Base-by-base conservation (phyloP, 2,888 invertebrate species). In the Papilio demoleus region DNA sequence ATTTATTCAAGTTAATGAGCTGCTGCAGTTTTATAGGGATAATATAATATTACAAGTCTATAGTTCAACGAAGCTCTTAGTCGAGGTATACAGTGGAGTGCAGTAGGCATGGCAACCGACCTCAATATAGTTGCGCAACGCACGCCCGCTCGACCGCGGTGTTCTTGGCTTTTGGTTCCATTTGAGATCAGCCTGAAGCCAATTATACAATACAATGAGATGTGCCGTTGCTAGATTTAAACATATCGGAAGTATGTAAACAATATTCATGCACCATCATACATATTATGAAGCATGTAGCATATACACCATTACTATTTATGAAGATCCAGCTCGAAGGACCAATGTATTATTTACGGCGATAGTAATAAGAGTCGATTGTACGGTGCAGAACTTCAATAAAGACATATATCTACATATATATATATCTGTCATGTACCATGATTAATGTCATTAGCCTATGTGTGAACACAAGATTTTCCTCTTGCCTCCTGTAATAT, bases 51-150 rank as follows among this genome's bases (percentile, higher is more conserved):
- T 9, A 31, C n/a, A 9, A 27, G n/a, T 19, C 17, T 45, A 42
- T 65, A 27, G 27, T 58, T 56, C 45, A 53, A 24, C 27, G 56
- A 62, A 56, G 59, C 61, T 67, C 65, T 65, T 68, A 56, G 27
- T 68, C 9, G 38, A 19, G 19, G 42, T 66, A 66, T 66, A 66
- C 65, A 68, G 70, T 66, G 19, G 68, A 68, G 69, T 75, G 74
- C 72, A 74, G 62, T 71, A 73, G 61, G 75, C 77, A 74, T 78
- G 70, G 77, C 78, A 78, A 80, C 77, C 63, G 60, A 65, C 62
- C 72, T 69, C 59, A 74, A 75, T 72, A 68, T 71, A 64, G 72
- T 76, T 76, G 71, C 70, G 70, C 72, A 74, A 75, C 71, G 73
- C 75, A 53, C 56, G 68, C 64, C 64, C 72, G 74, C 74, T 75